Percentiles rank a stretch among this genome's conserved stretches.
Conservation (phyloP, 30 jellyfish, hydroid and myxozoan species). For the Haliclystus octoradiatus region DNA sequence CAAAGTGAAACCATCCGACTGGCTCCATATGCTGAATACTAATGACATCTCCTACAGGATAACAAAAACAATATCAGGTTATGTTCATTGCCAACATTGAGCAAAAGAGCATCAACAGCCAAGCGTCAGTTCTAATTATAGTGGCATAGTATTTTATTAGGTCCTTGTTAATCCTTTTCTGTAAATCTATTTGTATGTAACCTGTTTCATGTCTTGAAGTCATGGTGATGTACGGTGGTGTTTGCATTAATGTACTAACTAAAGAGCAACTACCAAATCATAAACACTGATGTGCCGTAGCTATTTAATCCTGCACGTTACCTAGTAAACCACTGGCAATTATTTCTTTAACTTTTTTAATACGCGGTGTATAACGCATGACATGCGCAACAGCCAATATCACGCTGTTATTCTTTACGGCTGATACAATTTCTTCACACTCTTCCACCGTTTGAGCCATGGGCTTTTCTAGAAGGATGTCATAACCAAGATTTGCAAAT, state of each 20-base stretch:
- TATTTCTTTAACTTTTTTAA: slow-evolving; percentile 51
- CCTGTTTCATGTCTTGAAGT: too few relatives aligned
- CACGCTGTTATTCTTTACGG: slow-evolving; percentile 41
- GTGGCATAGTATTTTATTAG: too few relatives aligned
- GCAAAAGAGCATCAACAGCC: too few relatives aligned
- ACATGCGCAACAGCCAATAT: slow-evolving; percentile 79
- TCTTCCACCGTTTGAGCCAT: slow-evolving; percentile 78
- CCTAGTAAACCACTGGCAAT: slow-evolving; percentile 72
- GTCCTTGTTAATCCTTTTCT: too few relatives aligned
- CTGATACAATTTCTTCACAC: slow-evolving; percentile 65
- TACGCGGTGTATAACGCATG: slow-evolving; percentile 55
- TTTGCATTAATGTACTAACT: too few relatives aligned
- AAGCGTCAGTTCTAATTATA: too few relatives aligned
- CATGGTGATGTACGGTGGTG: too few relatives aligned
- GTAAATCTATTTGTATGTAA: too few relatives aligned
- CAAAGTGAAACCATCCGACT: slow-evolving; percentile 89
- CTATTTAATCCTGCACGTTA: too few relatives aligned
- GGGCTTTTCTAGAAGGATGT: slow-evolving; percentile 72
- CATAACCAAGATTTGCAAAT: slow-evolving; percentile 71
- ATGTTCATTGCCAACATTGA: neutral
- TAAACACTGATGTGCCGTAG: too few relatives aligned
- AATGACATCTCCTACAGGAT: slow-evolving; percentile 81
- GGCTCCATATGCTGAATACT: slow-evolving; percentile 83
- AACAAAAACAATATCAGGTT: too few relatives aligned
- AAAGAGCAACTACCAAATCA: too few relatives aligned